These are phyloP conservation scores for Stichodactyla mertensii DNA, from an alignment of 64 coral and sea anemone genomes.

Conservation along the genomic window DNA sequence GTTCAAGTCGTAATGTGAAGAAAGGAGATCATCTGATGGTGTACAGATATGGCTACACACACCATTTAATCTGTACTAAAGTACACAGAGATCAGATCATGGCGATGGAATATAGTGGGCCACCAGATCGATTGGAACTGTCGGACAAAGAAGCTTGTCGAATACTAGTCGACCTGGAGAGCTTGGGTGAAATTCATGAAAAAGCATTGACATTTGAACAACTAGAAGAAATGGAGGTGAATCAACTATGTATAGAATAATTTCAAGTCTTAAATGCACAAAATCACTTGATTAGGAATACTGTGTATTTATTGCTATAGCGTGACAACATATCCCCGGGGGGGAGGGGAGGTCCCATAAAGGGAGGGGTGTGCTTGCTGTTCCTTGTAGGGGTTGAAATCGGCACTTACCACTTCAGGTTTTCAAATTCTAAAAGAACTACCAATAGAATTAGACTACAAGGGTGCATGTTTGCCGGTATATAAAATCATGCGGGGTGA, in stretches of 20 bases:
- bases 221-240: not conserved
- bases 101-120: not conserved
- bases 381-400: no score
- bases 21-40: conserved; percentile 3
- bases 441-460: no score
- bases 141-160: not conserved
- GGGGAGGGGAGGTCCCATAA: no score
- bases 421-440: no score
- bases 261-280: not conserved
- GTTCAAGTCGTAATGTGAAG: not conserved
- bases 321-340: no score
- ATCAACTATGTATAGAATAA: not conserved
- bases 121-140: not conserved
- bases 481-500: no score
- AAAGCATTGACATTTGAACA: not conserved
- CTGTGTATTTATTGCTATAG: no score
- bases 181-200: not conserved
- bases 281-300: not conserved
- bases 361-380: no score
- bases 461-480: no score
- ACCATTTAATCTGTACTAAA: not conserved
- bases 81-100: not conserved
- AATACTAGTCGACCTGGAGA: not conserved
- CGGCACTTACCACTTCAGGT: no score
- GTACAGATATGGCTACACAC: not conserved